Percentiles rank a stretch among this genome's conserved stretches.
phyloP scores from a whole-genome alignment of 2,888 invertebrate species.

The Imbricaverruca yamaguchii region DNA sequence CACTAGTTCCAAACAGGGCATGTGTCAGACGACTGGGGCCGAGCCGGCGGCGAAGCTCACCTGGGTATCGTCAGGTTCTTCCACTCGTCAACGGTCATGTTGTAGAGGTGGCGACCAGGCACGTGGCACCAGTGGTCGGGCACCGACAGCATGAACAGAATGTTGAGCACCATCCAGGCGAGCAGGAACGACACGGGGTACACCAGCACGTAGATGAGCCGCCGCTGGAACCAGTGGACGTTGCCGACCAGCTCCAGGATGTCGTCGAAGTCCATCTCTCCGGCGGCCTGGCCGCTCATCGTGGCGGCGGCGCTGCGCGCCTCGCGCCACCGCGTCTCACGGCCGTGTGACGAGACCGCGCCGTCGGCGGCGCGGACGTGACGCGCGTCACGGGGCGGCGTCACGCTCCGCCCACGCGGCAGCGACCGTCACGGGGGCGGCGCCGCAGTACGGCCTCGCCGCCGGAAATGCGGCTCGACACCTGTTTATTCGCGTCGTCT shows the following conservation, averaged over 20 bases:
- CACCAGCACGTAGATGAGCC: constrained; percentile 40
- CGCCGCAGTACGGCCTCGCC: neutral
- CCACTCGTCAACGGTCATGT: constrained; percentile 48
- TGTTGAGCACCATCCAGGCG: constrained; percentile 48
- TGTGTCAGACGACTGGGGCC: no score
- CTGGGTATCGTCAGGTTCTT: constrained; percentile 48
- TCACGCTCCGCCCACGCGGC: no score
- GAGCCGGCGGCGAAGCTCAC: constrained; percentile 38
- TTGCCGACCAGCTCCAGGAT: constrained; percentile 49
- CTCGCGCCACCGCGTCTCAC: neutral
- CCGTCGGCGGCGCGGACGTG: neutral
- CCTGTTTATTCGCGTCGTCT: no score
- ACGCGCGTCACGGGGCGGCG: neutral
- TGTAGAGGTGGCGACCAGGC: constrained; percentile 46
- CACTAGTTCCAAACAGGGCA: no score
- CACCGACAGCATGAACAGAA: constrained; percentile 49
- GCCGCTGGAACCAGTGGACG: constrained; percentile 50
- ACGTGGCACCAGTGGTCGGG: constrained; percentile 54
- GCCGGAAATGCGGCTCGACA: neutral
- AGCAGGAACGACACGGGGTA: constrained; percentile 46
- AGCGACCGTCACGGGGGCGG: neutral
- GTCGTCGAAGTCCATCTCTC: constrained; percentile 47
- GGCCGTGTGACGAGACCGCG: no score
- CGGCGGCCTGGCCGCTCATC: constrained; percentile 45
- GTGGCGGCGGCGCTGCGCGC: neutral